Evolutionary conservation across 2,888 invertebrate genomes (phyloP).

Genomic region (Leptura quadrifasciata): DNA sequence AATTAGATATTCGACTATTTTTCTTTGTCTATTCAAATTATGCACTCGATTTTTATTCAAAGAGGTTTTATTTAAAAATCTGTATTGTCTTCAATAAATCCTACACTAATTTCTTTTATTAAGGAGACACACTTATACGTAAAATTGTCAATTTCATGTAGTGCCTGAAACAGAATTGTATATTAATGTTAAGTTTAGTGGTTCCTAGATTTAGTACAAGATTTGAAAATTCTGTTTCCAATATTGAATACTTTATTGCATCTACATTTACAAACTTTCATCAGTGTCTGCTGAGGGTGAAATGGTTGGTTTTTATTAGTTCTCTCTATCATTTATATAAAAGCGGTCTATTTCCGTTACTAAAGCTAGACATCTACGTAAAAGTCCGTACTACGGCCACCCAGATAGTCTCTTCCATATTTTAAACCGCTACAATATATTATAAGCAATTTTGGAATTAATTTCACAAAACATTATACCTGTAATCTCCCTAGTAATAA

Average conservation of each 20-base stretch:
- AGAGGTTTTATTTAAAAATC: not conserved
- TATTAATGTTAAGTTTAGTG: not conserved
- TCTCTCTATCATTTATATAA: too few species aligned
- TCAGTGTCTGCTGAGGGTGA: too few species aligned
- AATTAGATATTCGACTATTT: constrained; percentile 31
- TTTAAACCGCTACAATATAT: not conserved
- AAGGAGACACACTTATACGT: not conserved
- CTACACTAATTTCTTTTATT: not conserved
- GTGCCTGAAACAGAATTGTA: not conserved
- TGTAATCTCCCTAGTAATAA: too few species aligned
- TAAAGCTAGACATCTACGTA: too few species aligned
- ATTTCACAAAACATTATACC: too few species aligned
- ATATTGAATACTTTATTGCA: not conserved
- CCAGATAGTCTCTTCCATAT: not conserved
- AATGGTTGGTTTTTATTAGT: too few species aligned
- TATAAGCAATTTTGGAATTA: too few species aligned
- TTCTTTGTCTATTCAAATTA: constrained; percentile 34
- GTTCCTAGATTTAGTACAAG: too few species aligned
- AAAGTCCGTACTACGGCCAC: not conserved
- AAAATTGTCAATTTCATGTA: not conserved
- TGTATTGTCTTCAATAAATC: not conserved
- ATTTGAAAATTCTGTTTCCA: not conserved
- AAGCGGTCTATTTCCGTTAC: too few species aligned
- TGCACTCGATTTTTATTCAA: constrained; percentile 30
- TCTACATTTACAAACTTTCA: too few species aligned